Base-by-base conservation (phyloP, 1,140 invertebrate species). In the Chelonus insularis region DNA sequence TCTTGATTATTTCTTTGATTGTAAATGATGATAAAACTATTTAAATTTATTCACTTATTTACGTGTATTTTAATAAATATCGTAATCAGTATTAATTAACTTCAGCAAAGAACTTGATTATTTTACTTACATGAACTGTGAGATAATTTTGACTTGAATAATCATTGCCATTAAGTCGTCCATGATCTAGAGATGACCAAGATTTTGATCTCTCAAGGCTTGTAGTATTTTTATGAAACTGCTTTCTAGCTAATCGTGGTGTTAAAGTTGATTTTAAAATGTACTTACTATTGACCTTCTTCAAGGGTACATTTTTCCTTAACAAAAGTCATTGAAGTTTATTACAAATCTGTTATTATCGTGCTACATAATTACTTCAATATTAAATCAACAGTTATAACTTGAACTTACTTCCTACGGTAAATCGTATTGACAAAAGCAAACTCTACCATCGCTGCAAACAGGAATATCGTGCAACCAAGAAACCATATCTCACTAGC, bases 401-500 rank as follows among this genome's bases (percentile, higher is more conserved):
- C 14, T 29, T 32, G 1, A 51, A 81, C 85, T 80, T 82, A 91
- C 89, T 89, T 91, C 73, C 91, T 85, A 39, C 91, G 83, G 85
- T 91, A 94, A 71, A 94, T 93, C 0, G 90, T 93, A 72, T 94
- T 95, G 3, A 94, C 92, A 66, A 93, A 91, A n/a, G 92, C 92
- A 73, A 94, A 95, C 68, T 95, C 92, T 1, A 94, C 87, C 74
- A 95, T 85, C 3, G 91, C 91, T 11, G 90, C 88, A 72, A 94
- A 94, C 41, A 94, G 90, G 69, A 94, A 93, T 57, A 87, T 86
- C 0, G 88, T 91, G 71, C 92, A 94, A 0, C 89, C 90, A n/a
- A 94, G 79, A 71, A 93, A 93, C 91, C 93, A 94, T 47, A 94
- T 89, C 77, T 95, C 92, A 59, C 92, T 91, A 0, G 92, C 91